Conservation (phyloP, 2,113 vertebrate species). For the Tetraodon nigroviridis region DNA sequence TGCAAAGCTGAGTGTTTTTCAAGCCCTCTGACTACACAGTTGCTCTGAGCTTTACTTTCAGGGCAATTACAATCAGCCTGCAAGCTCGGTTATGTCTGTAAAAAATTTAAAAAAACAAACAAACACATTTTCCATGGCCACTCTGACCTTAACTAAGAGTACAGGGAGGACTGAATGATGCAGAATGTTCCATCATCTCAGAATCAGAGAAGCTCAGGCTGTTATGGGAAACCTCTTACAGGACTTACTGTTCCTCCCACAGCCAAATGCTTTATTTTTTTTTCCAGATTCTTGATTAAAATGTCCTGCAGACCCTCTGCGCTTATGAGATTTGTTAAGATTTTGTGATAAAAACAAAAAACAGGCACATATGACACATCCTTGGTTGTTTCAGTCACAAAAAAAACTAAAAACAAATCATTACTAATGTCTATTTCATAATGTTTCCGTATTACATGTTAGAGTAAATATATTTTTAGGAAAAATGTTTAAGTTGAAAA, state of each 20-base stretch:
- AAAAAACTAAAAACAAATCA: no score
- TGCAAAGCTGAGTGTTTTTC: conserved; percentile 6
- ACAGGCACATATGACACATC: no score
- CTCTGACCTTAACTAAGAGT: conserved; percentile 1
- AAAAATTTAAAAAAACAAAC: conserved; percentile 5
- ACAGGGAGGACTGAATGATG: background rate
- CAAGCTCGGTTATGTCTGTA: conserved; percentile 11
- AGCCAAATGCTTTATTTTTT: background rate
- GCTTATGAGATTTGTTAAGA: background rate
- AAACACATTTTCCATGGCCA: conserved; percentile 1
- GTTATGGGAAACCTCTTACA: conserved; percentile 25
- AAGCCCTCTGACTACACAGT: conserved; percentile 7
- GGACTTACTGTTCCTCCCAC: conserved; percentile 8
- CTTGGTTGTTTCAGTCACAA: no score
- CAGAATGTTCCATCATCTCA: conserved; percentile 12
- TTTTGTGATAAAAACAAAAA: no score
- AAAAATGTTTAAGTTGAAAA: background rate
- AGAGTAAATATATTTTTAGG: conserved; percentile 20
- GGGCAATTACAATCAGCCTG: background rate
- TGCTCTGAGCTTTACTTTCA: background rate
- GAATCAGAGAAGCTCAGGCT: conserved; percentile 21
- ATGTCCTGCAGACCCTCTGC: conserved; percentile 1
- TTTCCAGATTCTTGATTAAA: background rate
- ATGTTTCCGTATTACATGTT: conserved; percentile 17
- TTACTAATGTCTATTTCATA: background rate